These are phyloP conservation scores for Saxidomus purpurata DNA, from an alignment of 1,140 invertebrate genomes.

Conservation along the genomic window DNA sequence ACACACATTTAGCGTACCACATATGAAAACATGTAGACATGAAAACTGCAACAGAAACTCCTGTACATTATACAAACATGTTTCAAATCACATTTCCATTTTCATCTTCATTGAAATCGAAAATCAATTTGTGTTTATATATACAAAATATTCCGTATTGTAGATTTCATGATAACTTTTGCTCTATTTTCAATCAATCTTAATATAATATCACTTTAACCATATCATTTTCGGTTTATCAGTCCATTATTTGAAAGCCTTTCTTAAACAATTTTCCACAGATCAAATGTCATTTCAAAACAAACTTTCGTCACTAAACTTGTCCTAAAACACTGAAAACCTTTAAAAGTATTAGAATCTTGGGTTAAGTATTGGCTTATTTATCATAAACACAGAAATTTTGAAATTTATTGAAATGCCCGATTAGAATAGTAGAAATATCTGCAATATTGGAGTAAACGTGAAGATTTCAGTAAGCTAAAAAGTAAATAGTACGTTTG, in stretches of 20 bases:
- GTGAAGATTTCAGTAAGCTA: background rate
- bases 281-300: background rate
- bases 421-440: background rate
- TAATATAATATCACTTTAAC: background rate
- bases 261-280: background rate
- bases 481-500: background rate
- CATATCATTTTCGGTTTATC: background rate
- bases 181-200: background rate
- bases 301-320: background rate
- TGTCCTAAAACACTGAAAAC: background rate
- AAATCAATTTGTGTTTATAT: background rate
- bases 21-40: no score
- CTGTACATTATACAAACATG: no score
- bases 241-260: no score
- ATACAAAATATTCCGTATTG: background rate
- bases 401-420: background rate
- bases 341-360: background rate
- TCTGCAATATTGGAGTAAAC: background rate
- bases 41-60: no score
- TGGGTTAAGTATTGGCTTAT: background rate
- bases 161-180: background rate
- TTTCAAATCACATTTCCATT: no score
- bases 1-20: no score
- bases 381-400: background rate
- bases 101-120: background rate